Conservation (phyloP, 1,140 invertebrate species). For the Zaprionus davidi region DNA sequence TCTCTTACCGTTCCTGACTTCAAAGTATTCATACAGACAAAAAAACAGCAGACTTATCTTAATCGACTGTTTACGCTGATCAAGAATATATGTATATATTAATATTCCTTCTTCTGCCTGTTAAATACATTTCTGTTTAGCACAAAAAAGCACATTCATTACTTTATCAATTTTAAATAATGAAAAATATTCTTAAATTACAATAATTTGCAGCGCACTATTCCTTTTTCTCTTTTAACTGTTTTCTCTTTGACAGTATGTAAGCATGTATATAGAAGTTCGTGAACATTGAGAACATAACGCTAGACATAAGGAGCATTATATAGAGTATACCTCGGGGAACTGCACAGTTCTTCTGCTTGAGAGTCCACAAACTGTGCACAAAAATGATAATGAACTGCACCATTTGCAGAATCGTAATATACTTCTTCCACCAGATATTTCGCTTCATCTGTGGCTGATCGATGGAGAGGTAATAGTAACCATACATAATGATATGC, state of each 20-base stretch:
- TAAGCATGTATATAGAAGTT: constrained; percentile 88
- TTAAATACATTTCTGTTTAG: background rate
- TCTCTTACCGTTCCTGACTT: too few relatives aligned
- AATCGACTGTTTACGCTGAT: too few relatives aligned
- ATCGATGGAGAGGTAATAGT: constrained; percentile 88
- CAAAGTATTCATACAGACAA: too few relatives aligned
- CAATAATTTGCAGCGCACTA: background rate
- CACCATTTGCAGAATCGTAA: constrained; percentile 91
- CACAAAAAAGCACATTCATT: background rate
- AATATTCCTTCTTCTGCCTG: background rate
- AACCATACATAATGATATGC: constrained; percentile 91
- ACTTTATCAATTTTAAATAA: background rate
- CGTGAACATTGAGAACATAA: constrained; percentile 91
- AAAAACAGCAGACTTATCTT: too few relatives aligned
- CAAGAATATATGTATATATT: too few relatives aligned
- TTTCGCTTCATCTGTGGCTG: constrained; percentile 87
- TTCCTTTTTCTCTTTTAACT: background rate
- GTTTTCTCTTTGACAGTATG: background rate
- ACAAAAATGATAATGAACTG: constrained; percentile 89
- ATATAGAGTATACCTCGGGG: constrained; percentile 85
- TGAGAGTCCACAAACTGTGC: constrained; percentile 86
- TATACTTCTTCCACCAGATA: constrained; percentile 93
- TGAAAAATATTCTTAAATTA: too few relatives aligned
- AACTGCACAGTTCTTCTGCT: constrained; percentile 88
- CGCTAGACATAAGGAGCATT: constrained; percentile 85